A percentile compares a stretch with the other conserved stretches of the same genome.
Conservation (phyloP, 1,140 invertebrate genomes). For the Leucophenga varia region DNA sequence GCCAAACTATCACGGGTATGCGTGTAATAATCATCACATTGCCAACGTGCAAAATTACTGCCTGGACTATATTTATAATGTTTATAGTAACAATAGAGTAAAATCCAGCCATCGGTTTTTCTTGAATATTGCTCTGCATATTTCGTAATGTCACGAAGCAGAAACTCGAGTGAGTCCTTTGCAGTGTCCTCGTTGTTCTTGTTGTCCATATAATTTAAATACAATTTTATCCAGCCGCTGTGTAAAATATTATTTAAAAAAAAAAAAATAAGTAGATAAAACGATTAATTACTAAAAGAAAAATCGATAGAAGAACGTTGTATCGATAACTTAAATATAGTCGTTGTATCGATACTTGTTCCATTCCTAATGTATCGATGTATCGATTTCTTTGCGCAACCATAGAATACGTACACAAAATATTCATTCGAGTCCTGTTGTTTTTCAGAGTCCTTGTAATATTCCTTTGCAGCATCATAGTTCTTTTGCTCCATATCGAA, state of each 20-base stretch:
- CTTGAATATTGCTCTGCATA: slow-evolving; percentile 9
- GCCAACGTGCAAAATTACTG: slow-evolving; percentile 27
- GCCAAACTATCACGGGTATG: background rate
- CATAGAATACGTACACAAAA: slow-evolving; percentile 26
- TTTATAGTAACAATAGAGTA: slow-evolving; percentile 39
- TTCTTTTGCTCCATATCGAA: slow-evolving; percentile 22
- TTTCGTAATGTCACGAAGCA: slow-evolving; percentile 17
- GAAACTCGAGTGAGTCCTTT: slow-evolving; percentile 30
- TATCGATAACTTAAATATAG: too few species aligned
- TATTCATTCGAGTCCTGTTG: slow-evolving; percentile 27
- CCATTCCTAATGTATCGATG: too few species aligned
- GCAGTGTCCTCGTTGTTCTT: slow-evolving; percentile 21
- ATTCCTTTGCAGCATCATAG: slow-evolving; percentile 15
- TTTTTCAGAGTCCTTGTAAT: slow-evolving; percentile 3
- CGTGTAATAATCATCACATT: slow-evolving; percentile 9
- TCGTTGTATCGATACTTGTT: too few species aligned
- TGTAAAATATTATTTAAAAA: too few species aligned
- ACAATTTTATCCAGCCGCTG: slow-evolving; percentile 34
- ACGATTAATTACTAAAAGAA: too few species aligned
- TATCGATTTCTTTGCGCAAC: too few species aligned
- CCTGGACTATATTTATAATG: slow-evolving; percentile 30
- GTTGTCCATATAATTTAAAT: slow-evolving; percentile 23
- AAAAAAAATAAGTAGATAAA: too few species aligned
- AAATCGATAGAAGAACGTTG: too few species aligned
- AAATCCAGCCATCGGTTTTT: slow-evolving; percentile 29